phyloP scores from a whole-genome alignment of 2,888 invertebrate genomes.

The Nineta flava region DNA sequence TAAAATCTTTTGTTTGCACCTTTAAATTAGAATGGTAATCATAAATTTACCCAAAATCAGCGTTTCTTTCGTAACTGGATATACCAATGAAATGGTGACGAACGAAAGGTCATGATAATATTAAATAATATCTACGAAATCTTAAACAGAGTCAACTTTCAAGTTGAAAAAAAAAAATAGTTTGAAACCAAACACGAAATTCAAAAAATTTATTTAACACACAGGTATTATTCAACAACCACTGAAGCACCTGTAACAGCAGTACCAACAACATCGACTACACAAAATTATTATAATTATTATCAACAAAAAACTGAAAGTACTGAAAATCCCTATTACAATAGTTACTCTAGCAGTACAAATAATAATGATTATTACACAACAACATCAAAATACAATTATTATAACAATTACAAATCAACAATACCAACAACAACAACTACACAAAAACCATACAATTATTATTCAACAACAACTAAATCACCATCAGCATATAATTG shows the following conservation, averaged over 20 bases:
- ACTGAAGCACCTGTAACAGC: slow-evolving; percentile 9
- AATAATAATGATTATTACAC: slow-evolving; percentile 6
- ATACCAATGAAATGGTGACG: no score
- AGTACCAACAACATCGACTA: slow-evolving; percentile 7
- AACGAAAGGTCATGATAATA: no score
- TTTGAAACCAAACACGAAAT: no score
- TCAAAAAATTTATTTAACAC: neutral
- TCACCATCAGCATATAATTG: slow-evolving; percentile 8
- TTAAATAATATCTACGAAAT: no score
- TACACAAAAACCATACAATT: slow-evolving; percentile 9
- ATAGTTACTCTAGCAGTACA: slow-evolving; percentile 5
- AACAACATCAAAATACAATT: slow-evolving; percentile 21
- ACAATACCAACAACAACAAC: slow-evolving; percentile 12
- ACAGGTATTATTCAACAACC: slow-evolving; percentile 7
- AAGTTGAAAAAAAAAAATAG: no score
- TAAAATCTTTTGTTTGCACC: no score
- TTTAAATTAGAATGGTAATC: no score
- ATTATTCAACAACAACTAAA: slow-evolving; percentile 14
- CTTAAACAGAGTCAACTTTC: no score
- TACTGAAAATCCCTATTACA: slow-evolving; percentile 7
- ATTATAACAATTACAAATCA: slow-evolving; percentile 11
- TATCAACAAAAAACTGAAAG: slow-evolving; percentile 7
- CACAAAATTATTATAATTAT: slow-evolving; percentile 10
- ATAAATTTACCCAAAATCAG: no score
- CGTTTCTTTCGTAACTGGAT: no score